A percentile compares a stretch with the other conserved stretches of the same genome.
phyloP scores from a whole-genome alignment of 2,888 invertebrate species.

The Lochmaea crataegi region DNA sequence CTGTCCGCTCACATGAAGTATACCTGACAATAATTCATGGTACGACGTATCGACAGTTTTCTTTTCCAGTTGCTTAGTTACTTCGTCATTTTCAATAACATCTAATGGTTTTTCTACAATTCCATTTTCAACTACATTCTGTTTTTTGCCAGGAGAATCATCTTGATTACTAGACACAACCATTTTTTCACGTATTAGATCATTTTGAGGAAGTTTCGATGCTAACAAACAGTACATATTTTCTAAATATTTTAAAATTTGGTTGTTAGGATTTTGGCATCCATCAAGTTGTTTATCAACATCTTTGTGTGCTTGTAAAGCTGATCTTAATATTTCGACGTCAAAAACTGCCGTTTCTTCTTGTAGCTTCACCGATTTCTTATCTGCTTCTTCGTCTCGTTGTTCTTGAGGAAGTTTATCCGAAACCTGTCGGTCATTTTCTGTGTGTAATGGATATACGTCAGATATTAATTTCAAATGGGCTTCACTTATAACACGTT shows the following conservation, averaged over 20 bases:
- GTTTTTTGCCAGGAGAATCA: background rate
- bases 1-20: no score
- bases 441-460: no score
- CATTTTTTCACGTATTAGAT: background rate
- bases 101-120: background rate
- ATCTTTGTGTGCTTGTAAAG: background rate
- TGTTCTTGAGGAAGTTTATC: background rate
- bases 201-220: background rate
- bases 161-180: background rate
- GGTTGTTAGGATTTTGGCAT: conserved; percentile 1
- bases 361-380: background rate
- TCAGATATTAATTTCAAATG: no score
- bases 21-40: conserved; percentile 1
- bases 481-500: background rate
- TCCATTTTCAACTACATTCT: background rate
- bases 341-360: conserved; percentile 1
- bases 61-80: background rate
- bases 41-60: background rate
- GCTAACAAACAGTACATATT: conserved; percentile 1
- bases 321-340: background rate
- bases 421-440: background rate
- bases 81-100: no score
- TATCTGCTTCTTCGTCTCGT: background rate
- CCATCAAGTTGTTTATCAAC: background rate
- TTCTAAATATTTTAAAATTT: conserved; percentile 10